These are phyloP conservation scores for Coilia nasus DNA, from an alignment of 2,797 vertebrate genomes.

Conservation along the genomic window DNA sequence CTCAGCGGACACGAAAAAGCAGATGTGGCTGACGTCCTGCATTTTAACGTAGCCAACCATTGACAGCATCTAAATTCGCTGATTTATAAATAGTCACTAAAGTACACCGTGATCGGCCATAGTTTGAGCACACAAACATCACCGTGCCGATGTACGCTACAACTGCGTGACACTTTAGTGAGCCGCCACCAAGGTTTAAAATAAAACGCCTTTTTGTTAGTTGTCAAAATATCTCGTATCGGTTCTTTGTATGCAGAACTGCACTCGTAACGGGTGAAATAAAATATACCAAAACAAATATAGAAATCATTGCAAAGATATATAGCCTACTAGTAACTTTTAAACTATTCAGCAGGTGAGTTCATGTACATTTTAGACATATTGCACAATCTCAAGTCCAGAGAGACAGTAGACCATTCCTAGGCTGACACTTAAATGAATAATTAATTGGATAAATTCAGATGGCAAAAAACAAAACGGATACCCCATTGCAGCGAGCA, in stretches of 20 bases:
- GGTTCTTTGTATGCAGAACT: not conserved
- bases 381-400: not conserved
- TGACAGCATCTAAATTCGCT: not conserved
- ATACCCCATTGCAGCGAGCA: not conserved
- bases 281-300: not conserved
- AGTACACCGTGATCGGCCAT: not conserved
- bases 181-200: not conserved
- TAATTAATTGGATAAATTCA: not conserved
- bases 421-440: not conserved
- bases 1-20: not conserved
- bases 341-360: constrained; percentile 1
- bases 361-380: not conserved
- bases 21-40: not conserved
- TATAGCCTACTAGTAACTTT: not conserved
- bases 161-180: not conserved
- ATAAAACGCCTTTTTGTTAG: not conserved
- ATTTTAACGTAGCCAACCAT: not conserved
- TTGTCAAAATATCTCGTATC: not conserved
- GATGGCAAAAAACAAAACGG: not conserved
- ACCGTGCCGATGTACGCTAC: not conserved
- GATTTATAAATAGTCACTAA: not conserved
- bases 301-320: not conserved
- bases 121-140: not conserved
- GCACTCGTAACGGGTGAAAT: not conserved
- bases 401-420: not conserved